Percentiles rank a stretch among this genome's conserved stretches.
Evolutionary conservation across 2,797 vertebrate species (phyloP).

Genomic region (Hydrolagus colliei): DNA sequence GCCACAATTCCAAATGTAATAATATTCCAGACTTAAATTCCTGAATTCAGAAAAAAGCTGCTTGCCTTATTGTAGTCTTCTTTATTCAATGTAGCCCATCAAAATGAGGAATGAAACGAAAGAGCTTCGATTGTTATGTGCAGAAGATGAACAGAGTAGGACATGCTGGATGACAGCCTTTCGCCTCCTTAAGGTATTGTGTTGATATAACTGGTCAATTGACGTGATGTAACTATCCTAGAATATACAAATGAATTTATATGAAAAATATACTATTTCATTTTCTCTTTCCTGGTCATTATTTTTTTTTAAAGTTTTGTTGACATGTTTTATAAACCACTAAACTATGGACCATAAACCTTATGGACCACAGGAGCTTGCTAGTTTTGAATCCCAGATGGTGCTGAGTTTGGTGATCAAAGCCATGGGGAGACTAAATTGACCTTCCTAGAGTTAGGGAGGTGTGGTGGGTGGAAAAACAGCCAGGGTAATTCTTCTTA

Average conservation of each 20-base stretch:
- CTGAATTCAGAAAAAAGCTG: neutral
- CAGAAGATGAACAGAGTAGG: slow-evolving; percentile 87
- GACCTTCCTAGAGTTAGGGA: no score
- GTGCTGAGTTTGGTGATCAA: no score
- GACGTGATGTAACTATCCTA: neutral
- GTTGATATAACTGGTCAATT: neutral
- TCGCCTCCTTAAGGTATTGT: slow-evolving; percentile 82
- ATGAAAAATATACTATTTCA: neutral
- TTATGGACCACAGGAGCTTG: no score
- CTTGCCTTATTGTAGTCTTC: neutral
- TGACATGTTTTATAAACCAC: neutral
- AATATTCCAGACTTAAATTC: neutral
- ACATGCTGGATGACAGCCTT: slow-evolving; percentile 94
- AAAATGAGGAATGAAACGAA: slow-evolving; percentile 79
- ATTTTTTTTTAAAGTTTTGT: neutral
- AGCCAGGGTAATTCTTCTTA: no score
- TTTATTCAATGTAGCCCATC: slow-evolving; percentile 65
- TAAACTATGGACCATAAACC: no score
- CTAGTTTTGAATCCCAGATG: no score
- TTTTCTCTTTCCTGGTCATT: slow-evolving; percentile 1
- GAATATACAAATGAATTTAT: neutral
- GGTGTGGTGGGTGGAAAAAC: no score
- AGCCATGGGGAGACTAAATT: no score
- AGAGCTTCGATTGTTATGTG: slow-evolving; percentile 86
- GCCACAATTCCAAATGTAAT: neutral